Base-by-base conservation (phyloP, 2,797 vertebrate species). In the Anas flavirostris region DNA sequence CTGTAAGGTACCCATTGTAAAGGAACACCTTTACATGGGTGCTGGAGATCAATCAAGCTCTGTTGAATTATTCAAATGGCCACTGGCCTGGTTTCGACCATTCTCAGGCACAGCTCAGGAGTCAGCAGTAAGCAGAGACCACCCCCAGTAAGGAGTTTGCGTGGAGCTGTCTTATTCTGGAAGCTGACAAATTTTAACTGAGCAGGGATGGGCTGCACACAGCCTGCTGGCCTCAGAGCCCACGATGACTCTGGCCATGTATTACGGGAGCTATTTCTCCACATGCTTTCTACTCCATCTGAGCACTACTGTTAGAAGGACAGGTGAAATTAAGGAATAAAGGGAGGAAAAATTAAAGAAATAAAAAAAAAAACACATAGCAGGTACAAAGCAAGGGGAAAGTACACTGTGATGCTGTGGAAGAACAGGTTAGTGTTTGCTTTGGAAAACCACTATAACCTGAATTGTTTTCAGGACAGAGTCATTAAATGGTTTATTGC, bases 221-320 rank as follows among this genome's bases (percentile, higher is more conserved):
- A 79, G 18, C 13, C 46, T 50, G 21, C 56, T 73, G 16, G 28
- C 52, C 56, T 78, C 39, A 22, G 29, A 19, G 37, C 15, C 44
- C 60, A 46, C 31, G 48, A 33, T 7, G 13, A 82, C n/a, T 19
- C 39, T 21, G 13, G 29, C 33, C 31, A 26, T 35, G 43, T 26
- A 76, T 29, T 75, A 64, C 37, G 17, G 43, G n/a, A 95, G 75
- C 43, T 68, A 91, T 67, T 76, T 77, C 63, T 46, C 33, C 86
- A 85, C 66, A 26, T 37, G 6, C 53, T 86, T 94, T 73, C 82
- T 83, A 50, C 16, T 90, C 48, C 31, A 85, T 7, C 41, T 73
- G 31, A 91, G 64, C 21, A 62, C 5, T 16, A 48, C 33, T 50
- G 16, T 13, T 41, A 80, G 48, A 48, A 72, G 29, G 48, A 50